A percentile compares a stretch with the other conserved stretches of the same genome.
Conservation (phyloP, 2,888 invertebrate species). For the Eristalinus sepulchralis region DNA sequence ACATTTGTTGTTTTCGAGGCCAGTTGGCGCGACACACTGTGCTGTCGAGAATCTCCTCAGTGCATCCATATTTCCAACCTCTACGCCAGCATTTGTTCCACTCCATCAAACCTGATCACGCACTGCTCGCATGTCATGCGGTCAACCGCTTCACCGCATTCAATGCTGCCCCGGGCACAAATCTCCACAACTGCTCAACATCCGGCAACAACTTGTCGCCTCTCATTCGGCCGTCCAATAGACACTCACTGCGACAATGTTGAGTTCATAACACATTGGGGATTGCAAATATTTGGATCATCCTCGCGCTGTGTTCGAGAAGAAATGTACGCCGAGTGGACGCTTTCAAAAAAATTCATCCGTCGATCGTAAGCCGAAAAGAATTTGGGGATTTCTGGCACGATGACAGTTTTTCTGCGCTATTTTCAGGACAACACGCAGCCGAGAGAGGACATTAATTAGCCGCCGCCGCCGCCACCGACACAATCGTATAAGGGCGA, state of each 20-base stretch:
- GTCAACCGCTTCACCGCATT: neutral
- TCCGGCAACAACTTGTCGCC: neutral
- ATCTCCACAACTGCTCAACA: neutral
- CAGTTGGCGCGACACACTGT: too few species aligned
- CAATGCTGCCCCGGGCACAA: neutral
- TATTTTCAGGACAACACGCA: neutral
- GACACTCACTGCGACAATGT: neutral
- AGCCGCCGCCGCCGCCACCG: too few species aligned
- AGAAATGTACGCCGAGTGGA: neutral
- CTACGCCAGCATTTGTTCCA: neutral
- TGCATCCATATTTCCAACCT: too few species aligned
- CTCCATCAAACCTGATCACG: neutral
- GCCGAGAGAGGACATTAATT: neutral
- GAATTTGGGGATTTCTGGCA: slow-evolving; percentile 20
- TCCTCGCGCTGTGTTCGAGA: neutral
- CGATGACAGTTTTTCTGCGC: slow-evolving; percentile 3
- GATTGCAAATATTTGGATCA: neutral
- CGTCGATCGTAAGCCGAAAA: slow-evolving; percentile 9
- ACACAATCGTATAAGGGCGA: slow-evolving; percentile 14
- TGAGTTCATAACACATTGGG: neutral
- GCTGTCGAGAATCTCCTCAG: too few species aligned
- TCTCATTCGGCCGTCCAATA: neutral
- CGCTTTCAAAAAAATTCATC: neutral
- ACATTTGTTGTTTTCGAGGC: too few species aligned
- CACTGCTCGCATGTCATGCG: neutral